Evolutionary conservation across 2,797 vertebrate genomes (phyloP).

Genomic region (Phoxinus dragarum): DNA sequence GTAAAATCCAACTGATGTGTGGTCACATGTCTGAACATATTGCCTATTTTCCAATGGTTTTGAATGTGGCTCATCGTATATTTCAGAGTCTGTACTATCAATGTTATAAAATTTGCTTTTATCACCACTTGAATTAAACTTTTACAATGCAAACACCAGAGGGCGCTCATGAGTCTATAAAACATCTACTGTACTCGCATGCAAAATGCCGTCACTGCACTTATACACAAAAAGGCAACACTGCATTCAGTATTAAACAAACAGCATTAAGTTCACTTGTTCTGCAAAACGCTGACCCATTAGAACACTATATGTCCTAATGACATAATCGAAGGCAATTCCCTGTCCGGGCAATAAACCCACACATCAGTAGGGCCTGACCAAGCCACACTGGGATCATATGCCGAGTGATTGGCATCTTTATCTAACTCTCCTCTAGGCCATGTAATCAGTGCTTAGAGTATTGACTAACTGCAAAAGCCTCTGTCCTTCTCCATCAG

Average conservation of each 20-base stretch:
- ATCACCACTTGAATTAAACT: slow-evolving; percentile 28
- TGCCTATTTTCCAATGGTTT: neutral
- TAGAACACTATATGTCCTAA: neutral
- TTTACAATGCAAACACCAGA: slow-evolving; percentile 72
- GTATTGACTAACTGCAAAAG: slow-evolving; percentile 55
- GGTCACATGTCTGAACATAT: neutral
- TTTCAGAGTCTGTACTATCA: neutral
- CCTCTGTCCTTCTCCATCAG: slow-evolving; percentile 69
- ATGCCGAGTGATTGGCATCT: slow-evolving; percentile 25
- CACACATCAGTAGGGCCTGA: neutral
- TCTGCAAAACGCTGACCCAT: slow-evolving; percentile 5
- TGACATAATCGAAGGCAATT: slow-evolving; percentile 17
- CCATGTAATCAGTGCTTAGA: slow-evolving; percentile 44
- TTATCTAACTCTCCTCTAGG: slow-evolving; percentile 38
- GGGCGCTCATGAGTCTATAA: slow-evolving; percentile 66
- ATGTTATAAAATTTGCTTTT: neutral
- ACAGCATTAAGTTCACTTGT: slow-evolving; percentile 9
- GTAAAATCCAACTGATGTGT: neutral
- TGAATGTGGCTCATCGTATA: neutral
- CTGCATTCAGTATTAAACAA: slow-evolving; percentile 12
- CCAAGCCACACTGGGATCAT: neutral
- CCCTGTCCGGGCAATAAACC: neutral
- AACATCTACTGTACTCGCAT: neutral
- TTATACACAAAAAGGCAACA: slow-evolving; percentile 1
- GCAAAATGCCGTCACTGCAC: slow-evolving; percentile 17